phyloP scores from a whole-genome alignment of 1,140 invertebrate genomes.

The Sycobia sp. region DNA sequence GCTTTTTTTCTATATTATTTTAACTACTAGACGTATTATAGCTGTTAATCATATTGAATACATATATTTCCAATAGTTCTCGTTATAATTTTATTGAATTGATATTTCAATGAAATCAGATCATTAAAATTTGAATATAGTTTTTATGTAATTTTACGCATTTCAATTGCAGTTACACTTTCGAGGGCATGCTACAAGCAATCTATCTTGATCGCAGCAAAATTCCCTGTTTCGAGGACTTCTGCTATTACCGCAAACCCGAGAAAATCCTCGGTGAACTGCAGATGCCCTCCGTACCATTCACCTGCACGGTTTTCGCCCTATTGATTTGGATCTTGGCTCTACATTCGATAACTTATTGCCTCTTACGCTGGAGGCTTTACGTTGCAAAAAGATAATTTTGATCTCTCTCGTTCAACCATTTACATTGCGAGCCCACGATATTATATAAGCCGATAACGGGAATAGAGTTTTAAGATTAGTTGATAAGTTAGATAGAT shows the following conservation, averaged over 20 bases:
- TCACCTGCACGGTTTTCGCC: constrained; percentile 37
- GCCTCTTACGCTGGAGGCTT: constrained; percentile 47
- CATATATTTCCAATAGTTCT: no score
- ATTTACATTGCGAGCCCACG: neutral
- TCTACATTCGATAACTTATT: constrained; percentile 46
- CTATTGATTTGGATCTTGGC: constrained; percentile 47
- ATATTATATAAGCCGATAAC: neutral
- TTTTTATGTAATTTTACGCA: no score
- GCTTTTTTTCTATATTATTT: no score
- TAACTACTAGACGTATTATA: no score
- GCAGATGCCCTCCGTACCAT: constrained; percentile 51
- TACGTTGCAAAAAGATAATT: constrained; percentile 36
- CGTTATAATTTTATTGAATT: no score
- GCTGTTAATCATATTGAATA: no score
- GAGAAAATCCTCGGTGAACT: constrained; percentile 44
- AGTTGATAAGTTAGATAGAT: no score
- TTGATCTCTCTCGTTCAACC: neutral
- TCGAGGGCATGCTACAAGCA: constrained; percentile 76
- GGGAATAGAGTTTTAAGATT: neutral
- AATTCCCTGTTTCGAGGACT: constrained; percentile 61
- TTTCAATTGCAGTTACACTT: constrained; percentile 69
- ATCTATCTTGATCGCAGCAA: constrained; percentile 72
- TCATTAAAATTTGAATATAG: no score
- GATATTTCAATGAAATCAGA: no score
- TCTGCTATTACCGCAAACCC: constrained; percentile 44